Conservation (phyloP, 2,113 vertebrate genomes). For the Catagonus wagneri region DNA sequence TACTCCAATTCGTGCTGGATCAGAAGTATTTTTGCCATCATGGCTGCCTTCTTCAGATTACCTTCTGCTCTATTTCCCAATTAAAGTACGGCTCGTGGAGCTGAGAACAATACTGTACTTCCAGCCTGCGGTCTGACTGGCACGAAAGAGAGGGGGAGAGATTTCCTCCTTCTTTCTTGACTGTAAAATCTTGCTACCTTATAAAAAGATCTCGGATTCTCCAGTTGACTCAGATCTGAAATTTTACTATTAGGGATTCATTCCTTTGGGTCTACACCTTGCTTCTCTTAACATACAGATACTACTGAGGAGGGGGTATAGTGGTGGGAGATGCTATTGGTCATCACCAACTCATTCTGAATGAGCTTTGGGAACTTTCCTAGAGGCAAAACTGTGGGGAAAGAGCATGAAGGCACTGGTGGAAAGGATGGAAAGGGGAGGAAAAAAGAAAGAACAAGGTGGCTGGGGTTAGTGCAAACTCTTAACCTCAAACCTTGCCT, state of each 20-base stretch:
- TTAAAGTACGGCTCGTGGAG: constrained; percentile 59
- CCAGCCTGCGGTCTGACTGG: not conserved
- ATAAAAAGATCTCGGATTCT: not conserved
- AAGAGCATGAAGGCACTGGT: not conserved
- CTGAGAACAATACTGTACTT: not conserved
- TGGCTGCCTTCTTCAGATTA: constrained; percentile 46
- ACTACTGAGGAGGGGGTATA: not conserved
- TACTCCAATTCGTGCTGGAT: not conserved
- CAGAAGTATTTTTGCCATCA: not conserved
- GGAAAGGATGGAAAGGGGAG: not conserved
- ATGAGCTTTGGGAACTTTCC: not conserved
- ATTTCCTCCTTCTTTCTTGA: not conserved
- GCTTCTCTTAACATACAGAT: not conserved
- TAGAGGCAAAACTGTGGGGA: not conserved
- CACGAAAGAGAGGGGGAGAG: not conserved
- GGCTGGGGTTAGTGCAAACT: no score
- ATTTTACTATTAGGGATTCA: not conserved
- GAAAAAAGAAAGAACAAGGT: not conserved
- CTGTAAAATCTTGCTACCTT: not conserved
- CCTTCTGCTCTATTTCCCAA: constrained; percentile 81
- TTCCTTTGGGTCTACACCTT: not conserved
- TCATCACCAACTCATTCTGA: not conserved
- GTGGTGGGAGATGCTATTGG: not conserved
- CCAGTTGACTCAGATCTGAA: not conserved
- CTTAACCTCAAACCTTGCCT: not conserved